Base-by-base conservation (phyloP, 1,140 invertebrate genomes). In the Ooceraea biroi region DNA sequence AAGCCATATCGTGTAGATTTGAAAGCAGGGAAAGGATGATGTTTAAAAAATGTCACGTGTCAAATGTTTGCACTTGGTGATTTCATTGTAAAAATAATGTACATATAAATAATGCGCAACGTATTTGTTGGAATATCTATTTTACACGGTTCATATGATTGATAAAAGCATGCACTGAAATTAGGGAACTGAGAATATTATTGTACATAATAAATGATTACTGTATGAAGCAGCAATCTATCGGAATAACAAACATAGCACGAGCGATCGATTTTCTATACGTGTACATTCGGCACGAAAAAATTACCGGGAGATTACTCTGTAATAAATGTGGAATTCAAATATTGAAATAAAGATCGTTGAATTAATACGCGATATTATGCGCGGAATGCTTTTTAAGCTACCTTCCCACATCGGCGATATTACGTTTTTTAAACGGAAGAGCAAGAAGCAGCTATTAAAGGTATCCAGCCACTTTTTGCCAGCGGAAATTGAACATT, bases 381-480 rank as follows among this genome's bases (percentile, higher is more conserved):
- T 80, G 65, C 63, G 44, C 63, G 44, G 65, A n/a, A 80, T 71
- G 76, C 76, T 69, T 71, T 80, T 80, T 80, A 63, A 80, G 36
- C 76, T 80, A 30, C 65, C 52, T 80, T 57, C 12, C 65, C 50
- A 80, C 50, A 69, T 63, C 14, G 76, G 36, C 25, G 36, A 69
- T 80, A 78, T 78, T 68, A 80, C 41, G 65, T 63, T 57, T 71
- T 71, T 80, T 50, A 71, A 80, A 58, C 76, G 76, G 76, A 80
- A 80, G 65, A 80, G 76, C 76, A 83, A 66, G 76, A 65, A 72
- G 50, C 83, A 85, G 58, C 77, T 73, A 82, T 85, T 85, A 83
- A 85, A 73, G 48, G 82, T 74, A 85, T 68, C 78, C 61, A 74
- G 78, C 71, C 41, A 52, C 69, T 52, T 60, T 41, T 58, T n/a